Evolutionary conservation across 2,888 invertebrate species (phyloP).

Genomic region (Spodoptera picta): DNA sequence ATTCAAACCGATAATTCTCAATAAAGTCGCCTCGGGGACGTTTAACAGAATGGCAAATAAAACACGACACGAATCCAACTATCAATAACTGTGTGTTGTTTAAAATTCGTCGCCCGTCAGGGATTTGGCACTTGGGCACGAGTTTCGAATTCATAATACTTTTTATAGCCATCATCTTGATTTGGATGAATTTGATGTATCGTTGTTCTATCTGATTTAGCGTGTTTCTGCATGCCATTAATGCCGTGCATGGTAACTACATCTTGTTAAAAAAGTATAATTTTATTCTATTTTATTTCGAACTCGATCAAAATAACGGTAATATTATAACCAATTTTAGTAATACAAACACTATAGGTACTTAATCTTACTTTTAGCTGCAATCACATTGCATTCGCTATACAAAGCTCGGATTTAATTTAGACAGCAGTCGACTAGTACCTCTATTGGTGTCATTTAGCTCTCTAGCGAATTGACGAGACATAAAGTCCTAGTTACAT

Average conservation of each 20-base stretch:
- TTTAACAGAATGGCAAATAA: conserved; percentile 70
- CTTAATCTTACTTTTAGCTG: too few relatives aligned
- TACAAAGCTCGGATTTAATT: conserved; percentile 39
- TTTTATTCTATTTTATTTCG: too few relatives aligned
- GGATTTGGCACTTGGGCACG: conserved; percentile 82
- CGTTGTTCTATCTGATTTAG: conserved; percentile 35
- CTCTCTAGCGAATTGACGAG: conserved; percentile 29
- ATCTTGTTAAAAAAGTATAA: too few relatives aligned
- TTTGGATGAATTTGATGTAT: conserved; percentile 67
- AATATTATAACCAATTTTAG: too few relatives aligned
- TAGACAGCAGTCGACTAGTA: conserved; percentile 29
- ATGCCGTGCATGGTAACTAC: too few relatives aligned
- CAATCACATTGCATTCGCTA: too few relatives aligned
- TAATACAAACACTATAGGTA: too few relatives aligned
- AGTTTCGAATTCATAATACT: conserved; percentile 79
- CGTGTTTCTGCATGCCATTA: not conserved
- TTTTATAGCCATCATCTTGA: conserved; percentile 72
- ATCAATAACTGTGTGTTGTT: conserved; percentile 79
- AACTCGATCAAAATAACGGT: too few relatives aligned
- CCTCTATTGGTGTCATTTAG: conserved; percentile 36
- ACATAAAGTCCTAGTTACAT: conserved; percentile 12
- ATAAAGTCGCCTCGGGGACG: conserved; percentile 39
- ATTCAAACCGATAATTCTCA: conserved; percentile 49
- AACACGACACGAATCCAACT: conserved; percentile 72
- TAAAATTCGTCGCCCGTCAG: conserved; percentile 81